Evolutionary conservation across 2,797 vertebrate species (phyloP), one percentile per base, ranked within the genome.

Genomic region (Cercopithecus diana): DNA sequence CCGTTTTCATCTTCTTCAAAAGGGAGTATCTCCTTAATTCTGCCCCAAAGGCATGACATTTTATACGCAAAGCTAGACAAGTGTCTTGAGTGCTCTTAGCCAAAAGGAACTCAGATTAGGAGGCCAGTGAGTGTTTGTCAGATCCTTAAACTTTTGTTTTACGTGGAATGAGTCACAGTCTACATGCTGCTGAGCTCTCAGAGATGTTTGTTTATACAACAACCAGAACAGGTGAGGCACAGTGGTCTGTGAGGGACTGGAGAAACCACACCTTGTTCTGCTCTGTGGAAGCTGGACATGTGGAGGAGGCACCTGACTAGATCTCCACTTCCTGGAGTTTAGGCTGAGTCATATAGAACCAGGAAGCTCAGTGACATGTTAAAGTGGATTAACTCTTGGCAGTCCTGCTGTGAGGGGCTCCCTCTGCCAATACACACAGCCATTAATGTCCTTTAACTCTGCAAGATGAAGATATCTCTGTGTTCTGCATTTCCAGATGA

Each of bases 281-380:
- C 83, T 97, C 72, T 83, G 90, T 80, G 92, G 97, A 97, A 75
- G 41, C 93, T 93, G 33, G 95, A 93, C 39, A 57, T 64, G 58
- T 4, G 7, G 30, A 88, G 28, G 57, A 61, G 75, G 67, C 52
- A 57, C 77, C 82, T 92, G 86, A 90, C 82, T n/a, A 73, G 77
- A 75, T 88, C n/a, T 94, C 92, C 45, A 64, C 70, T n/a, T 96
- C 86, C 95, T 77, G 55, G 70, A 80, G 45, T 93, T 95, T 90
- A 97, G 95, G 93, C 89, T 97, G 80, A 97, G 90, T 97, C 95
- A 97, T 3, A 2, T 94, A 97, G 96, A 98, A 98, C 79, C 93
- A 61, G 97, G 93, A 98, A 98, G 90, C 67, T 95, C 91, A 81
- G 30, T 84, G 97, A 33, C 2, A 26, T 87, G 94, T 93, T 95